Base-by-base conservation (phyloP, 1,140 invertebrate species). In the Aporrectodea caliginosa region DNA sequence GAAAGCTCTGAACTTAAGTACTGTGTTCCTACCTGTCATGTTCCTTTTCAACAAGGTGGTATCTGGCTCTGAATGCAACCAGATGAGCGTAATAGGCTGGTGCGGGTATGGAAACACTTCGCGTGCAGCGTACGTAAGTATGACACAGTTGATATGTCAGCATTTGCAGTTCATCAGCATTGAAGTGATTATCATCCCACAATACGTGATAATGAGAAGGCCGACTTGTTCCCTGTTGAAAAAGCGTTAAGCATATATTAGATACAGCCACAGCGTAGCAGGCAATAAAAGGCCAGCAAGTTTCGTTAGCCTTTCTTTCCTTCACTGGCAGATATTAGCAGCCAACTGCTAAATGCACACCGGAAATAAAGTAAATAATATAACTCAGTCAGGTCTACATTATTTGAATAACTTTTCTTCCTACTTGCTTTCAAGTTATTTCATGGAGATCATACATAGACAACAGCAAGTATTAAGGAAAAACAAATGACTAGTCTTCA, bases 1-100 rank as follows among this genome's bases (percentile, higher is more conserved):
- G 22, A n/a, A n/a, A n/a, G n/a, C n/a, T n/a, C n/a, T n/a, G n/a
- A n/a, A n/a, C n/a, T n/a, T n/a, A n/a, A n/a, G n/a, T n/a, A n/a
- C n/a, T n/a, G n/a, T n/a, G n/a, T n/a, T 6, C 32, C 35, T 34
- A 79, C 90, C 90, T 91, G 91, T 99, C 98, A 88, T 99, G 97
- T 89, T 99, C 98, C 88, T 99, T 98, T 90, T 99, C 98, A 68
- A 99, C 97, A 76, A 99, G 91, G 90, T 99, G 98, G 91, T 99
- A 99, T 83, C 98, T 92, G 77, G 98, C 98, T 82, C 98, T 90
- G 91, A 99, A 99, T 69, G 98, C 98, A 69, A 99, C 98, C 73
- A 99, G 91, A 91, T 99, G 98, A 81, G 98, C 98, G 89, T 99
- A 99, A 90, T 99, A 99, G 0, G 98, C 98, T 33, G 98, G 98